These are phyloP conservation scores for Sesia bembeciformis DNA, from an alignment of 2,888 invertebrate genomes.

Conservation along the genomic window DNA sequence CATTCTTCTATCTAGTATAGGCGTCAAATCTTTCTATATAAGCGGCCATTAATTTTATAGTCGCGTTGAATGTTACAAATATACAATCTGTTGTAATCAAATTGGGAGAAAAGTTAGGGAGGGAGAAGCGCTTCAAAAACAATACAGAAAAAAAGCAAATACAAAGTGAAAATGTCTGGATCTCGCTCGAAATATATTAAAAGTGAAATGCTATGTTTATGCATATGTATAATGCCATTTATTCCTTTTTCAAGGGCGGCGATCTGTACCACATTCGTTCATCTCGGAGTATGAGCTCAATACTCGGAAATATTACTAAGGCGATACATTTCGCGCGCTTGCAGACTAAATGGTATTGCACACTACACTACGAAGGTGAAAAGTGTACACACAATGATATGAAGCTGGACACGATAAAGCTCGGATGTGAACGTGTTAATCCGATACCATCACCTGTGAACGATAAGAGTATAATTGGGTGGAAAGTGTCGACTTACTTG, in stretches of 20 bases:
- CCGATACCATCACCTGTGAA: conserved; percentile 55
- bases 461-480: conserved; percentile 13
- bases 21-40: no score
- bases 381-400: conserved; percentile 29
- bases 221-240: conserved; percentile 10
- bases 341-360: conserved; percentile 18
- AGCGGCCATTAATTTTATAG: no score
- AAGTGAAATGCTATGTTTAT: no score
- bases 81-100: no score
- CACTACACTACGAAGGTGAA: conserved; percentile 25
- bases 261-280: conserved; percentile 34
- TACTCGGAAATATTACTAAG: conserved; percentile 48
- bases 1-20: no score
- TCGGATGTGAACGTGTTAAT: conserved; percentile 70
- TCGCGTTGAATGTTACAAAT: no score
- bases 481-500: conserved; percentile 42
- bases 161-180: background rate
- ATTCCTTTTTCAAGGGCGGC: conserved; percentile 17
- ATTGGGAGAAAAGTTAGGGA: no score
- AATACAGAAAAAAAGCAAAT: background rate
- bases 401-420: conserved; percentile 45
- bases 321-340: conserved; percentile 28
- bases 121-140: background rate
- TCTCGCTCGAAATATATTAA: background rate
- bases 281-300: conserved; percentile 66